A percentile compares a stretch with the other conserved stretches of the same genome.
phyloP scores from a whole-genome alignment of 2,888 invertebrate species.

The Athalia cordata region DNA sequence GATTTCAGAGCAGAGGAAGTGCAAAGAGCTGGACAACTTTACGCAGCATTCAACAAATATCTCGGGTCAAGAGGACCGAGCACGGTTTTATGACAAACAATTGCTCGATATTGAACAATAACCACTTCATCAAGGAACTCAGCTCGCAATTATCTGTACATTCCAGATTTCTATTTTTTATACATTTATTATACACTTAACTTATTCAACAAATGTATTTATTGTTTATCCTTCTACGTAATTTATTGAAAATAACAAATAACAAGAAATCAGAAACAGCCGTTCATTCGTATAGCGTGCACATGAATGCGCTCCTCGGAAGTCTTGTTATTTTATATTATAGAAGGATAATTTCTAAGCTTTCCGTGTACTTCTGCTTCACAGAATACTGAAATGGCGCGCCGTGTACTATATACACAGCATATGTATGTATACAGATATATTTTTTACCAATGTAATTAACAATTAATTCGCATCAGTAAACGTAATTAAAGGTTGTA shows the following conservation, averaged over 20 bases:
- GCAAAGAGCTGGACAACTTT: conserved; percentile 65
- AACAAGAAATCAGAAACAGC: neutral
- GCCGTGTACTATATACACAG: no score
- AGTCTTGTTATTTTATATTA: neutral
- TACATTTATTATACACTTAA: conserved; percentile 26
- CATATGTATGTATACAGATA: no score
- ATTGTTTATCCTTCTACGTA: conserved; percentile 19
- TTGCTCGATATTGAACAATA: neutral
- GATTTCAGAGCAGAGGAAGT: conserved; percentile 66
- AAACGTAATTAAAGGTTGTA: no score
- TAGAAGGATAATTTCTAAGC: no score
- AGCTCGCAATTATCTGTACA: no score
- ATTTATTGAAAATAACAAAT: neutral
- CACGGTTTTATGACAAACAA: conserved; percentile 46
- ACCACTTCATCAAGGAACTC: no score
- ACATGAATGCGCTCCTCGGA: neutral
- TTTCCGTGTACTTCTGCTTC: no score
- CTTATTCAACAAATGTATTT: conserved; percentile 19
- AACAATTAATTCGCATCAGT: no score
- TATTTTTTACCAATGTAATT: no score
- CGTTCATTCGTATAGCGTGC: neutral
- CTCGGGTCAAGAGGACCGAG: conserved; percentile 62
- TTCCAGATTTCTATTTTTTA: neutral
- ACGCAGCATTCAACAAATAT: conserved; percentile 68
- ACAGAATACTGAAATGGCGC: no score